These are phyloP conservation scores for Mythimna pallens DNA, from an alignment of 2,888 invertebrate genomes.

Conservation along the genomic window DNA sequence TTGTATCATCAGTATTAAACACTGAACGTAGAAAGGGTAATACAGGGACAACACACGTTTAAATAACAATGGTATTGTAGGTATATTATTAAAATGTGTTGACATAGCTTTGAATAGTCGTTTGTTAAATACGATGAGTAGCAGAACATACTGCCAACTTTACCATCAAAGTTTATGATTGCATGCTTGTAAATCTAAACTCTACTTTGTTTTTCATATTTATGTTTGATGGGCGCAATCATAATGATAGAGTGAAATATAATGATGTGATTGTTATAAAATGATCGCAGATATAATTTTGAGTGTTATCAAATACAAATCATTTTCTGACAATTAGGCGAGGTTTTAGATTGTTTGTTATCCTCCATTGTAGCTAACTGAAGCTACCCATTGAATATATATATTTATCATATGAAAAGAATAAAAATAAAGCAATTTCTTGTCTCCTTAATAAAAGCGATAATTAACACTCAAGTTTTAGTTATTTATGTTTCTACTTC, in stretches of 20 bases:
- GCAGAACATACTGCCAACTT: slow-evolving; percentile 38
- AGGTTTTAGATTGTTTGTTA: background rate
- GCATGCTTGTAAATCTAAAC: slow-evolving; percentile 31
- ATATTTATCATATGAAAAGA: slow-evolving; percentile 18
- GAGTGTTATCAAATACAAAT: background rate
- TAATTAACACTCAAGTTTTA: slow-evolving; percentile 9
- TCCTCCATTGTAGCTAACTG: background rate
- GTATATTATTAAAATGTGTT: slow-evolving; percentile 49
- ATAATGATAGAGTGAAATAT: slow-evolving; percentile 20
- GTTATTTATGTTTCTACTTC: background rate
- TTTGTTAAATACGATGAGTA: slow-evolving; percentile 58
- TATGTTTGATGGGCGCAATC: slow-evolving; percentile 3
- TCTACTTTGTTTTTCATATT: slow-evolving; percentile 9
- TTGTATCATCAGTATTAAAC: slow-evolving; percentile 22
- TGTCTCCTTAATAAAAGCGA: slow-evolving; percentile 2
- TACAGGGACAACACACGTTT: slow-evolving; percentile 42
- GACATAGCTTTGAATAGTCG: slow-evolving; percentile 52
- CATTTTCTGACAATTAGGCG: background rate
- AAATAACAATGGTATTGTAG: slow-evolving; percentile 54
- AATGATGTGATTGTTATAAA: slow-evolving; percentile 9
- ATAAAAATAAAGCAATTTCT: slow-evolving; percentile 21
- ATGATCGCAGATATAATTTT: slow-evolving; percentile 10
- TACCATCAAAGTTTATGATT: slow-evolving; percentile 30
- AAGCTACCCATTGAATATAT: slow-evolving; percentile 2
- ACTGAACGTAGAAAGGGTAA: slow-evolving; percentile 25